phyloP scores from a whole-genome alignment of 2,113 vertebrate genomes.

The Numenius arquata region DNA sequence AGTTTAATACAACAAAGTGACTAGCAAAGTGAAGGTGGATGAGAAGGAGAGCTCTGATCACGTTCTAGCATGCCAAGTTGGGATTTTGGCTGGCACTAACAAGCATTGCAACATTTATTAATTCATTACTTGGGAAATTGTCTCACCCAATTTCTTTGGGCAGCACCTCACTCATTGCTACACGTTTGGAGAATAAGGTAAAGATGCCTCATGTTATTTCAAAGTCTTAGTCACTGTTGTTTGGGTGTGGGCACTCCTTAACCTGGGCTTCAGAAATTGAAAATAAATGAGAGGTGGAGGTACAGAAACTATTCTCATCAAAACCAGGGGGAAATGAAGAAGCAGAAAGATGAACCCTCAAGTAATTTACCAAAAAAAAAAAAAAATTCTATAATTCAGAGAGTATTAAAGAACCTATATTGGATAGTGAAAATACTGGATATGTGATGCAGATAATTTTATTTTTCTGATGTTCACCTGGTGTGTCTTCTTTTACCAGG shows the following conservation, averaged over 20 bases:
- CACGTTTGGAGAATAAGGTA: constrained; percentile 44
- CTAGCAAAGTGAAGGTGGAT: background rate
- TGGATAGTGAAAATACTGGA: background rate
- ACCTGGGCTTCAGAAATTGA: constrained; percentile 29
- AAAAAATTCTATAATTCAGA: background rate
- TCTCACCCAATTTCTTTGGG: constrained; percentile 68
- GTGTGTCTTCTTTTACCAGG: background rate
- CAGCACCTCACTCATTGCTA: constrained; percentile 66
- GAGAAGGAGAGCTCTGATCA: constrained; percentile 39
- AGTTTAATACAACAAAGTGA: background rate
- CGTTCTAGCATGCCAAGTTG: constrained; percentile 45
- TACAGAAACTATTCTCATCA: background rate
- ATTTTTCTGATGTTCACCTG: background rate
- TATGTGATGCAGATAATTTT: background rate
- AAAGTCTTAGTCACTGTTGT: constrained; percentile 51
- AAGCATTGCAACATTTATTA: constrained; percentile 54
- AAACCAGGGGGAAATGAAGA: background rate
- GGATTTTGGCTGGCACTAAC: constrained; percentile 40
- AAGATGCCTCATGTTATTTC: constrained; percentile 58
- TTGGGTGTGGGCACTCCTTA: constrained; percentile 52
- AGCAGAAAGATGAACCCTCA: background rate
- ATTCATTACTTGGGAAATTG: constrained; percentile 68
- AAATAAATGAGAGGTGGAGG: constrained; percentile 40
- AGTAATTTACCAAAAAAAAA: background rate
- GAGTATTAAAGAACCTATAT: background rate